Conservation (phyloP, 2,888 invertebrate species). For the Cerastis rubricosa region DNA sequence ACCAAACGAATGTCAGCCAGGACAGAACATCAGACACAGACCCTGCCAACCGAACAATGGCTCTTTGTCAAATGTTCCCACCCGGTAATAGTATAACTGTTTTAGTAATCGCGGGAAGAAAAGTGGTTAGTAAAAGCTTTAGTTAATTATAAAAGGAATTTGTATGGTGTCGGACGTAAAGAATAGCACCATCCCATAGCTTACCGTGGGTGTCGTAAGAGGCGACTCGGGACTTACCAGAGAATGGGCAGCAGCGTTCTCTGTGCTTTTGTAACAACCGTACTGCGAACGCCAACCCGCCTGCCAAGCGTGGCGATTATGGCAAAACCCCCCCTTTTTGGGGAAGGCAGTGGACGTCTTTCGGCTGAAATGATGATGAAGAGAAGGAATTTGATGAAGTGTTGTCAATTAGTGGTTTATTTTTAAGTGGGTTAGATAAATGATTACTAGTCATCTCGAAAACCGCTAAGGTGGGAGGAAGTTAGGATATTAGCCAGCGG, state of each 20-base stretch:
- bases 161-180: too few relatives aligned
- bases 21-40: conserved; percentile 59
- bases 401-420: conserved; percentile 10
- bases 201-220: too few relatives aligned
- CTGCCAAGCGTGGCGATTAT: too few relatives aligned
- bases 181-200: too few relatives aligned
- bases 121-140: conserved; percentile 53
- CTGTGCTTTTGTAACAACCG: too few relatives aligned
- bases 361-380: too few relatives aligned
- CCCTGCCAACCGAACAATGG: conserved; percentile 69
- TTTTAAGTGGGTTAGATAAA: neutral
- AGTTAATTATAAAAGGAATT: neutral
- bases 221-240: too few relatives aligned
- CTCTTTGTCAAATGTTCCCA: conserved; percentile 75
- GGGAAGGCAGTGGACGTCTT: too few relatives aligned
- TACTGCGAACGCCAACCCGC: too few relatives aligned
- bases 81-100: conserved; percentile 67
- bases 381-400: conserved; percentile 12
- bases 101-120: conserved; percentile 56
- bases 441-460: neutral
- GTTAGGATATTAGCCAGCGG: too few relatives aligned
- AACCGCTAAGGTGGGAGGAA: neutral
- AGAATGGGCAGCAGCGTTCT: too few relatives aligned
- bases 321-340: too few relatives aligned
- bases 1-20: conserved; percentile 62